Percentiles rank a stretch among this genome's conserved stretches.
Evolutionary conservation across 1,140 invertebrate species (phyloP).

Genomic region (Thereuonema tuberculata): DNA sequence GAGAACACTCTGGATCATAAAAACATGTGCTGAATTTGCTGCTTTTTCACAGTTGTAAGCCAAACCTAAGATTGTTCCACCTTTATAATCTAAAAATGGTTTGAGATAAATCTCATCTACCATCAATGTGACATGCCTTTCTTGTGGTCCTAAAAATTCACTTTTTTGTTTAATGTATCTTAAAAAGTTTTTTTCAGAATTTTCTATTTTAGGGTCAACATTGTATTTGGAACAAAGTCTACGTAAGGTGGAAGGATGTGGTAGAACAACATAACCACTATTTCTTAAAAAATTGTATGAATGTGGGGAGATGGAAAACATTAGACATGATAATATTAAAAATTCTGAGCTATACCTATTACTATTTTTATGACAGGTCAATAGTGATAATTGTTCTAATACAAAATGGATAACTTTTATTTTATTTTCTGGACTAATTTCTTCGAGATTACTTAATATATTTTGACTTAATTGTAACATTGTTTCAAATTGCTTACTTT

Average conservation of each 20-base stretch:
- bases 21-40: slow-evolving; percentile 17
- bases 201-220: background rate
- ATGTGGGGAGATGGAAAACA: background rate
- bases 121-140: slow-evolving; percentile 9
- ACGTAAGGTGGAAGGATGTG: background rate
- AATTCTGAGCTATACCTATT: background rate
- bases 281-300: background rate
- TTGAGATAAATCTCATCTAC: slow-evolving; percentile 20
- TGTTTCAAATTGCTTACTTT: too few species aligned
- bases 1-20: slow-evolving; percentile 15
- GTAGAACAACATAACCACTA: background rate
- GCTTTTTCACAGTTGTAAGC: slow-evolving; percentile 13
- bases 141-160: background rate
- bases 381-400: background rate
- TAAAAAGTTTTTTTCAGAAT: background rate
- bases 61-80: slow-evolving; percentile 16
- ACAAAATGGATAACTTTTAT: background rate
- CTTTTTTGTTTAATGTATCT: background rate
- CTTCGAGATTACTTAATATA: too few species aligned
- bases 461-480: too few species aligned
- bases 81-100: slow-evolving; percentile 16
- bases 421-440: too few species aligned
- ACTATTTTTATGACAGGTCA: background rate
- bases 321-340: background rate
- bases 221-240: background rate